Conservation (phyloP, 2,113 vertebrate genomes). For the Chaetorhynchus papuensis region DNA sequence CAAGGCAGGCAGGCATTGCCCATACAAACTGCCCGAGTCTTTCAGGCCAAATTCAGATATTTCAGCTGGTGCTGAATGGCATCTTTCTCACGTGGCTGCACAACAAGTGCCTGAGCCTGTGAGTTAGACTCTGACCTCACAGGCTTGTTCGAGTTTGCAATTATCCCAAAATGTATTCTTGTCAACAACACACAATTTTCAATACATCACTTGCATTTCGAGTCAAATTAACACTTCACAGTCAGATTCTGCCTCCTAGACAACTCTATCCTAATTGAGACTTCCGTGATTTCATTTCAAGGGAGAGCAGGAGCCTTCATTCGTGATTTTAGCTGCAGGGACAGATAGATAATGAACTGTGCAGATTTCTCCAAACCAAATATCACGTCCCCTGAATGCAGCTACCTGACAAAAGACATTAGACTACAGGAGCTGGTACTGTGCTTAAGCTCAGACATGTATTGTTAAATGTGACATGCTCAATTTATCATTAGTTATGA, state of each 20-base stretch:
- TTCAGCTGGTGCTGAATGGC: background rate
- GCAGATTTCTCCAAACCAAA: conserved; percentile 54
- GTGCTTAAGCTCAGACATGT: conserved; percentile 82
- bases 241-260: background rate
- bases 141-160: background rate
- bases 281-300: background rate
- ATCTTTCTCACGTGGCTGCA: background rate
- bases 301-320: background rate
- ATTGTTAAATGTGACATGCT: conserved; percentile 97
- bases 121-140: background rate
- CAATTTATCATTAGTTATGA: conserved; percentile 99
- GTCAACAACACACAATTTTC: conserved; percentile 4
- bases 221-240: conserved; percentile 20
- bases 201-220: conserved; percentile 6
- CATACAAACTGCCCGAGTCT: background rate
- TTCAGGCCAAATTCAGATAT: background rate
- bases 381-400: conserved; percentile 61
- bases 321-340: conserved; percentile 37
- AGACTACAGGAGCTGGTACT: conserved; percentile 64
- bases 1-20: background rate
- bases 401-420: conserved; percentile 75
- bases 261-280: conserved; percentile 6
- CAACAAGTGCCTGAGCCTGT: background rate
- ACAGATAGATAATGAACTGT: conserved; percentile 49
- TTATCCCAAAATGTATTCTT: conserved; percentile 20